These are phyloP conservation scores for Coelopa pilipes DNA, from an alignment of 2,888 invertebrate species.

Conservation along the genomic window DNA sequence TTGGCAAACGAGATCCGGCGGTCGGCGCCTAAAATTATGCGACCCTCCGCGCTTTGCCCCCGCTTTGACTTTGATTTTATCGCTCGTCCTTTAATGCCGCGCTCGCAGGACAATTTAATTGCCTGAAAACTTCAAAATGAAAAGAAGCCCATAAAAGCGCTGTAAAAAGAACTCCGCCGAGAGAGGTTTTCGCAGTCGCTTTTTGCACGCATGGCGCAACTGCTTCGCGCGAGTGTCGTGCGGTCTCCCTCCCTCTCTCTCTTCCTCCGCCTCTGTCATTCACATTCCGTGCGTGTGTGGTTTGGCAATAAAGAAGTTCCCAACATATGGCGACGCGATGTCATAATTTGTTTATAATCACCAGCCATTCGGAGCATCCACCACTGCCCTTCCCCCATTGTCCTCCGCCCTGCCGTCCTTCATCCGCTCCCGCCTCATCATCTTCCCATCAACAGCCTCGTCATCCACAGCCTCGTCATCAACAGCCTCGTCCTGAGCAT, in stretches of 20 bases:
- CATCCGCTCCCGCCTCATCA: too few species aligned
- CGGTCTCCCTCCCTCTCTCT: background rate
- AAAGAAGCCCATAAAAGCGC: conserved; percentile 1
- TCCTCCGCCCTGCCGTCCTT: too few species aligned
- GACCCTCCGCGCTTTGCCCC: too few species aligned
- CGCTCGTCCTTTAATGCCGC: background rate
- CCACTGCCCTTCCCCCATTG: too few species aligned
- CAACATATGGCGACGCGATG: conserved; percentile 26
- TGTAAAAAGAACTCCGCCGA: background rate
- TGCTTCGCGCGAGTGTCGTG: too few species aligned
- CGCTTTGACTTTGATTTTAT: background rate
- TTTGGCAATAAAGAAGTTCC: conserved; percentile 17
- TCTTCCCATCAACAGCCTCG: too few species aligned
- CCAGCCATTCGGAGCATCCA: background rate
- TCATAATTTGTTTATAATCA: conserved; percentile 37
- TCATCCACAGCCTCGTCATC: too few species aligned
- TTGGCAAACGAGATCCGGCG: too few species aligned
- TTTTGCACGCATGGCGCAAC: too few species aligned
- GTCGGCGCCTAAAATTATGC: too few species aligned
- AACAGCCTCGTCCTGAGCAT: too few species aligned
- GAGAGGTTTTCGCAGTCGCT: too few species aligned
- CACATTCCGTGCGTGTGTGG: conserved; percentile 16
- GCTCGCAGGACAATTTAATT: background rate
- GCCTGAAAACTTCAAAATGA: background rate
- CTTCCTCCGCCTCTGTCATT: background rate